Evolutionary conservation across 2,797 vertebrate species (phyloP).

Genomic region (Vultur gryphus): DNA sequence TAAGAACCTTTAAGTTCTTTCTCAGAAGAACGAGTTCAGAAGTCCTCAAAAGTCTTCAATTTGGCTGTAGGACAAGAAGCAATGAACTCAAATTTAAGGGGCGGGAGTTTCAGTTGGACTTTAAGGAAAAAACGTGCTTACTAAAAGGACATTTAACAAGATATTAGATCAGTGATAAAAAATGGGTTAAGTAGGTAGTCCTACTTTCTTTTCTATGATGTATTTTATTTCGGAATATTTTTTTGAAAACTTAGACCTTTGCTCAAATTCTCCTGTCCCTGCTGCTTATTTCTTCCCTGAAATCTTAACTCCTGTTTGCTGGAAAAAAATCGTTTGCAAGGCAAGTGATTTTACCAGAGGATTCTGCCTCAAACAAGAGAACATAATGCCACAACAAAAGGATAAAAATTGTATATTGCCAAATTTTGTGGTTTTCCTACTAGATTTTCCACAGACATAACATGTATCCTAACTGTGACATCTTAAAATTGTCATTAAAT

Average conservation of each 20-base stretch:
- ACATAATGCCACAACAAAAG: not conserved
- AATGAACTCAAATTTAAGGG: not conserved
- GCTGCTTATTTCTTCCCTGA: not conserved
- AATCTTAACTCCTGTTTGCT: not conserved
- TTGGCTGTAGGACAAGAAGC: not conserved
- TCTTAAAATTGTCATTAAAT: not conserved
- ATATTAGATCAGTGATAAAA: not conserved
- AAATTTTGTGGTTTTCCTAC: not conserved
- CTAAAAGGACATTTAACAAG: not conserved
- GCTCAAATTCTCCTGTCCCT: not conserved
- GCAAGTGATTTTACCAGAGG: not conserved
- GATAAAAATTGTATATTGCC: not conserved
- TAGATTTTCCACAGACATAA: not conserved
- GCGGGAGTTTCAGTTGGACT: not conserved
- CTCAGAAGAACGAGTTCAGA: not conserved
- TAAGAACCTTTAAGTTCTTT: not conserved
- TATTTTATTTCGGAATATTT: not conserved
- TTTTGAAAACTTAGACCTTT: not conserved
- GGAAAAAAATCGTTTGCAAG: not conserved
- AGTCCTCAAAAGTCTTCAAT: not conserved
- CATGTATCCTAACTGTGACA: not conserved
- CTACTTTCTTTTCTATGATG: not conserved
- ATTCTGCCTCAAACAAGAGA: not conserved
- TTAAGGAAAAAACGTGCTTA: not conserved
- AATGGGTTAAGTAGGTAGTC: not conserved